Evolutionary conservation across 2,888 invertebrate species (phyloP).

Genomic region (Trichogramma evanescens): DNA sequence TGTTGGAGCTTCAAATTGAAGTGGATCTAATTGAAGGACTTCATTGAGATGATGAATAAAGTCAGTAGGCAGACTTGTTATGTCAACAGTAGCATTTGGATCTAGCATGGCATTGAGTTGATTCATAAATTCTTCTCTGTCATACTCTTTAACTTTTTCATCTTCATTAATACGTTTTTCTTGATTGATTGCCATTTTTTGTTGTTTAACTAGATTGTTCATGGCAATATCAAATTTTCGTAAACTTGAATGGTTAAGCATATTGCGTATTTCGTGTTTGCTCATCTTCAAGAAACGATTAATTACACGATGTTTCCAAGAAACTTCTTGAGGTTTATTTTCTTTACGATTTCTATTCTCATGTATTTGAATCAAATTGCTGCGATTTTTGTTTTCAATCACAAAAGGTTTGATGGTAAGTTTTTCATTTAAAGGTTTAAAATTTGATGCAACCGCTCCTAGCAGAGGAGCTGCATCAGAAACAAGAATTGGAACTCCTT

Average conservation of each 20-base stretch:
- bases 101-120: slow-evolving; percentile 52
- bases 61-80: slow-evolving; percentile 55
- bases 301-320: slow-evolving; percentile 41
- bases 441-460: background rate
- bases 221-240: slow-evolving; percentile 44
- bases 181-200: slow-evolving; percentile 33
- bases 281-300: slow-evolving; percentile 43
- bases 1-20: slow-evolving; percentile 16
- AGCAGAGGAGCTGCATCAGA: background rate
- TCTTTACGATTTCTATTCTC: background rate
- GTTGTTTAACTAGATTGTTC: slow-evolving; percentile 42
- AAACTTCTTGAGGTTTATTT: slow-evolving; percentile 21
- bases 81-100: slow-evolving; percentile 52
- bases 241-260: slow-evolving; percentile 42
- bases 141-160: slow-evolving; percentile 38
- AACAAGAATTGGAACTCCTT: background rate
- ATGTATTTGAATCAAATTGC: no score
- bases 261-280: slow-evolving; percentile 43
- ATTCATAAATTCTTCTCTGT: slow-evolving; percentile 41
- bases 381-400: slow-evolving; percentile 1
- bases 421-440: no score
- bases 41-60: slow-evolving; percentile 57
- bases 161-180: slow-evolving; percentile 39
- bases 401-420: slow-evolving; percentile 1
- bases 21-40: slow-evolving; percentile 48